Evolutionary conservation across 2,113 vertebrate genomes (phyloP).

Genomic region (Menidia beryllina): DNA sequence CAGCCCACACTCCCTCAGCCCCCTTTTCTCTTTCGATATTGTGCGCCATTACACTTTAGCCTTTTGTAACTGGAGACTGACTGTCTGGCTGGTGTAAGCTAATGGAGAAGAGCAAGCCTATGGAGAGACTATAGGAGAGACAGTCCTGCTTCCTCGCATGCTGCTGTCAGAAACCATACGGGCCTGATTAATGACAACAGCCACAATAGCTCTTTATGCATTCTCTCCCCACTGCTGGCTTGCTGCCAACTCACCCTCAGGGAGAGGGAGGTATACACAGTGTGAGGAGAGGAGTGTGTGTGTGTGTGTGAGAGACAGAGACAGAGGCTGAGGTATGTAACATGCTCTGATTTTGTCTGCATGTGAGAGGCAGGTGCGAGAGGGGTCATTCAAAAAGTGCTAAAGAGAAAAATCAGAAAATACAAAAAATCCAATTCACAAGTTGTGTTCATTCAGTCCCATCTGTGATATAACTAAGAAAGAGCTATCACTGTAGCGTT

Average conservation of each 20-base stretch:
- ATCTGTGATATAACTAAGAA: slow-evolving; percentile 36
- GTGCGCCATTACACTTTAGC: slow-evolving; percentile 69
- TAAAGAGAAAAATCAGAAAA: slow-evolving; percentile 69
- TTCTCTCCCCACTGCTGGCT: slow-evolving; percentile 73
- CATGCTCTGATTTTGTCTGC: slow-evolving; percentile 55
- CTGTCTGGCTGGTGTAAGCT: slow-evolving; percentile 73
- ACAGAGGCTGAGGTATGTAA: slow-evolving; percentile 62
- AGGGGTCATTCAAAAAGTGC: slow-evolving; percentile 49
- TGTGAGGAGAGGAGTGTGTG: slow-evolving; percentile 22
- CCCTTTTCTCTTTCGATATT: slow-evolving; percentile 64
- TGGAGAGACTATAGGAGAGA: slow-evolving; percentile 69
- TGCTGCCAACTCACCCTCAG: slow-evolving; percentile 76
- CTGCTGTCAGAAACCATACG: slow-evolving; percentile 81
- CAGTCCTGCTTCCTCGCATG: slow-evolving; percentile 74
- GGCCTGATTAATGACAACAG: slow-evolving; percentile 82
- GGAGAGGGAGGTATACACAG: slow-evolving; percentile 61
- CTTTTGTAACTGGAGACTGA: slow-evolving; percentile 71
- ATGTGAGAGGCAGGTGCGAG: slow-evolving; percentile 40
- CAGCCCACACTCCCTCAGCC: slow-evolving; percentile 35
- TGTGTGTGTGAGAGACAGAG: slow-evolving; percentile 18
- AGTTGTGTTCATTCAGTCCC: slow-evolving; percentile 36
- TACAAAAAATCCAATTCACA: slow-evolving; percentile 64
- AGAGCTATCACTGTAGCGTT: slow-evolving; percentile 12
- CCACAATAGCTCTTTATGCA: slow-evolving; percentile 81
- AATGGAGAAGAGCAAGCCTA: slow-evolving; percentile 70